phyloP scores from a whole-genome alignment of 1,140 invertebrate genomes.

The Hypothenemus hampei region DNA sequence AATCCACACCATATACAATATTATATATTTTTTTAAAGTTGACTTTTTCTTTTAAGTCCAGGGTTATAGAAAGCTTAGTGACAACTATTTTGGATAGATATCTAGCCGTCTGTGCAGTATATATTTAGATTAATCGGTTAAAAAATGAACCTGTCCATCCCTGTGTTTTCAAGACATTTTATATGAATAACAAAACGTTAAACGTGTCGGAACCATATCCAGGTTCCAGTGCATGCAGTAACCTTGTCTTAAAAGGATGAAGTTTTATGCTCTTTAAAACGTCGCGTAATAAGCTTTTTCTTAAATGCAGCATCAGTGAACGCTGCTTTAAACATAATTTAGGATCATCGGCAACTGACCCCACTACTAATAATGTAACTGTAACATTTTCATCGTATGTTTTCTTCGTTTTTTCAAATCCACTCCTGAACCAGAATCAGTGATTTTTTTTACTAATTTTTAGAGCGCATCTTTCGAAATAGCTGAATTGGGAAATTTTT shows the following conservation, averaged over 20 bases:
- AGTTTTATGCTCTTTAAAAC: background rate
- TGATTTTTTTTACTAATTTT: constrained; percentile 1
- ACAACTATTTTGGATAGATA: constrained; percentile 20
- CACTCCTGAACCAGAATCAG: background rate
- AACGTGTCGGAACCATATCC: constrained; percentile 7
- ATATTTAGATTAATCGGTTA: constrained; percentile 18
- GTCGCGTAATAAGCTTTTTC: background rate
- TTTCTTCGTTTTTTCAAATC: constrained; percentile 8
- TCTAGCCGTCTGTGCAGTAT: constrained; percentile 20
- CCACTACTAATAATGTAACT: constrained; percentile 6
- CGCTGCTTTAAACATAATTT: constrained; percentile 11
- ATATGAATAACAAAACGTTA: background rate
- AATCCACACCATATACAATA: constrained; percentile 26
- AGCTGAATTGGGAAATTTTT: constrained; percentile 8
- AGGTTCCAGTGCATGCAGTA: constrained; percentile 14
- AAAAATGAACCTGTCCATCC: constrained; percentile 15
- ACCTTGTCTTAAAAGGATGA: constrained; percentile 10
- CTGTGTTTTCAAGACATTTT: constrained; percentile 8
- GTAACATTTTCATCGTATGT: constrained; percentile 9
- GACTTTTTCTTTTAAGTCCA: constrained; percentile 22
- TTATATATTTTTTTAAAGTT: constrained; percentile 30
- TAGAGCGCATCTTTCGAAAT: background rate
- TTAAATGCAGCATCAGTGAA: constrained; percentile 1
- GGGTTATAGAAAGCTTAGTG: constrained; percentile 21
- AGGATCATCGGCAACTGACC: background rate